Conservation (phyloP, 2,888 invertebrate genomes). For the Ligdia adustata region DNA sequence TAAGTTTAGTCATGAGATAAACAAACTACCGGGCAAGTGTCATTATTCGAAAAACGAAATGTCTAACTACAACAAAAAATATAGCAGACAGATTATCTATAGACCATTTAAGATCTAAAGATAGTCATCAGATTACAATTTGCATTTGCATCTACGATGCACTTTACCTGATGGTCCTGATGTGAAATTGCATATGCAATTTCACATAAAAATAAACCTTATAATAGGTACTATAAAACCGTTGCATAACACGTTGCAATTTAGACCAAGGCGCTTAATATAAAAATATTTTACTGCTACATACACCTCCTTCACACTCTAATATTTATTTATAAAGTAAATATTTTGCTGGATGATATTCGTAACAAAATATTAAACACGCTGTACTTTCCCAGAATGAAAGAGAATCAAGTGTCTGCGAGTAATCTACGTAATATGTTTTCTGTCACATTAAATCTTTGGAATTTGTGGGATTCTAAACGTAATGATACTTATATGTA, state of each 20-base stretch:
- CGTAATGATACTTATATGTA: constrained; percentile 21
- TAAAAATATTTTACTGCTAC: constrained; percentile 5
- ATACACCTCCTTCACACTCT: background rate
- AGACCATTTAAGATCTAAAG: too few species aligned
- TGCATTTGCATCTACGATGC: too few species aligned
- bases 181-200: too few species aligned
- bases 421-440: constrained; percentile 31
- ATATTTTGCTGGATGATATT: background rate
- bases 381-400: constrained; percentile 12
- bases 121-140: too few species aligned
- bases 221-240: background rate
- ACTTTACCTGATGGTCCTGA: too few species aligned
- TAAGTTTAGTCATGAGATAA: too few species aligned
- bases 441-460: constrained; percentile 32
- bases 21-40: too few species aligned
- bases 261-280: constrained; percentile 3
- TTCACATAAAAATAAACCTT: too few species aligned
- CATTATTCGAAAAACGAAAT: too few species aligned
- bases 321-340: constrained; percentile 5
- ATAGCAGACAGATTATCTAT: too few species aligned
- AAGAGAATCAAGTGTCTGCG: constrained; percentile 15
- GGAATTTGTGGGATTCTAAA: constrained; percentile 23
- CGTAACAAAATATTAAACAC: background rate
- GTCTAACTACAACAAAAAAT: too few species aligned
- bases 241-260: constrained; percentile 3